phyloP scores from a whole-genome alignment of 2,113 vertebrate genomes.

The Condylura cristata region DNA sequence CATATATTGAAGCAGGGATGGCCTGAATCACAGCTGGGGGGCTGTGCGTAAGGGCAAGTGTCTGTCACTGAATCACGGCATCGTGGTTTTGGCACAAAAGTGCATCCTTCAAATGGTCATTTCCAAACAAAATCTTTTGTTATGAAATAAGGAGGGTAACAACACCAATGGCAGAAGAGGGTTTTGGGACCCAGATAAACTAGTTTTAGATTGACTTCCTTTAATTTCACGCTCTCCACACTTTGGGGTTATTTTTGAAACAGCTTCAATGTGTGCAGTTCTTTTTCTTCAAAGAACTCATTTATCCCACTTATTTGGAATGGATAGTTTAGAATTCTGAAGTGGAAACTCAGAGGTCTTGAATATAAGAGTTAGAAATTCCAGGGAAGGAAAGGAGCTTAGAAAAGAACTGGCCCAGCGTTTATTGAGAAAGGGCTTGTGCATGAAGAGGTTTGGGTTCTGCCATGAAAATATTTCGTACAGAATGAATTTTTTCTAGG shows the following conservation, averaged over 20 bases:
- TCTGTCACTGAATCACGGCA: neutral
- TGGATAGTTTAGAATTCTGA: slow-evolving; percentile 17
- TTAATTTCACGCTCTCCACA: neutral
- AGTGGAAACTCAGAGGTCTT: slow-evolving; percentile 28
- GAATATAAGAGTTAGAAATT: neutral
- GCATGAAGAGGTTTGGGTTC: neutral
- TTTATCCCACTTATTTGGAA: slow-evolving; percentile 10
- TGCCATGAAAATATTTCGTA: neutral
- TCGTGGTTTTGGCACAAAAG: neutral
- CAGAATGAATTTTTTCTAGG: neutral
- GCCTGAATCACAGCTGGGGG: neutral
- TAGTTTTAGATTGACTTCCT: slow-evolving; percentile 4
- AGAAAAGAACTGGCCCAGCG: neutral
- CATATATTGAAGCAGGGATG: neutral
- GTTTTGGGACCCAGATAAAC: slow-evolving; percentile 25
- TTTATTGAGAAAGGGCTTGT: neutral
- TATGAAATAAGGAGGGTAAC: neutral
- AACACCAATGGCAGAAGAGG: no score
- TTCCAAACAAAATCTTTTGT: slow-evolving; percentile 29
- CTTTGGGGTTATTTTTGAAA: slow-evolving; percentile 23
- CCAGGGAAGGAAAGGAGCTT: neutral
- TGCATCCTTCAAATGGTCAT: neutral
- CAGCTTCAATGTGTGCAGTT: neutral
- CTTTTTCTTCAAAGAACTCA: slow-evolving; percentile 24
- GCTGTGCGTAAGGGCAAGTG: neutral